Evolutionary conservation across 1,140 invertebrate species (phyloP).

Genomic region (Lethrus apterus): DNA sequence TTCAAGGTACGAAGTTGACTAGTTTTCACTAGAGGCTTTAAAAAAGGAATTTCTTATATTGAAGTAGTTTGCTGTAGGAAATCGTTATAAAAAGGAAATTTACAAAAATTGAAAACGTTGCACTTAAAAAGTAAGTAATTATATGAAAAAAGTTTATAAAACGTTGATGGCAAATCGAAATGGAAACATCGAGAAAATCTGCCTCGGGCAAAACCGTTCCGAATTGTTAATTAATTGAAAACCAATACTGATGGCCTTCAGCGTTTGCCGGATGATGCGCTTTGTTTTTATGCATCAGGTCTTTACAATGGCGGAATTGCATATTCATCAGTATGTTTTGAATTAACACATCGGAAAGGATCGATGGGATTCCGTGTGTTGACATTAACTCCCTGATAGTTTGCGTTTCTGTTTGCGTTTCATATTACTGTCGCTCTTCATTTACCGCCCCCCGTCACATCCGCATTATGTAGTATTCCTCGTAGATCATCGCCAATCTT

Average conservation of each 20-base stretch:
- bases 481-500: too few relatives aligned
- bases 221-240: constrained; percentile 2
- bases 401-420: constrained; percentile 17
- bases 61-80: too few relatives aligned
- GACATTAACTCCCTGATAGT: constrained; percentile 20
- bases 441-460: constrained; percentile 9
- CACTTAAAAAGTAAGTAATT: too few relatives aligned
- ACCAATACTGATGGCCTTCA: constrained; percentile 6
- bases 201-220: background rate
- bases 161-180: too few relatives aligned
- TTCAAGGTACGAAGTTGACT: too few relatives aligned
- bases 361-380: constrained; percentile 16
- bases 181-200: too few relatives aligned
- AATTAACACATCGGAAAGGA: constrained; percentile 17
- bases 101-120: too few relatives aligned
- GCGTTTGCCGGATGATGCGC: constrained; percentile 2
- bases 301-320: constrained; percentile 8
- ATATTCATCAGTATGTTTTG: constrained; percentile 11
- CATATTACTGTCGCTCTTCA: constrained; percentile 20
- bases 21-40: too few relatives aligned
- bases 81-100: too few relatives aligned
- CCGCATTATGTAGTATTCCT: too few relatives aligned
- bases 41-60: too few relatives aligned
- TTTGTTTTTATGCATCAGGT: constrained; percentile 5
- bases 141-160: too few relatives aligned